Percentiles rank a stretch among this genome's conserved stretches.
Evolutionary conservation across 2,797 vertebrate species (phyloP).

Genomic region (Chiloscyllium punctatum): DNA sequence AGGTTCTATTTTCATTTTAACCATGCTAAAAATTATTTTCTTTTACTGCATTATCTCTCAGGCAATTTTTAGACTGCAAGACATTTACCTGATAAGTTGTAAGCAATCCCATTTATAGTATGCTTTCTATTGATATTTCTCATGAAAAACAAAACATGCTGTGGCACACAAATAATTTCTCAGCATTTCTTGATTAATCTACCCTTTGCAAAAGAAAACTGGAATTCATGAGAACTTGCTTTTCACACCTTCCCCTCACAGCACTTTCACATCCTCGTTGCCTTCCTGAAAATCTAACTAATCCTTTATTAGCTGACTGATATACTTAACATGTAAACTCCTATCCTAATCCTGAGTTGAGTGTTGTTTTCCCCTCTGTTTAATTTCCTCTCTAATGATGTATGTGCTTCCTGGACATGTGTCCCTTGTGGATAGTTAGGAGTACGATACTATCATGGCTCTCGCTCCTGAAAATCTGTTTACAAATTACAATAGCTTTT

Average conservation of each 20-base stretch:
- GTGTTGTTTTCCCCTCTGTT: not conserved
- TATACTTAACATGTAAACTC: not conserved
- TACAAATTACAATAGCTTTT: slow-evolving; percentile 1
- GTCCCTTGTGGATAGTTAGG: slow-evolving; percentile 4
- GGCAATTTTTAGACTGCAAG: not conserved
- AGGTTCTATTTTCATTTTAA: not conserved
- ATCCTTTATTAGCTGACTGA: not conserved
- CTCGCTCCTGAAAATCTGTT: not conserved
- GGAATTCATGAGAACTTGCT: not conserved
- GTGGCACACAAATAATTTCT: not conserved
- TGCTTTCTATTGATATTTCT: not conserved
- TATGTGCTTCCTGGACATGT: not conserved
- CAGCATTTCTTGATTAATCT: not conserved
- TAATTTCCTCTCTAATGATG: slow-evolving; percentile 24
- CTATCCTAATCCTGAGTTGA: not conserved
- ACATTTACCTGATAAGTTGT: not conserved
- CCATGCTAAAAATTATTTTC: not conserved
- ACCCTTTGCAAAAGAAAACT: not conserved
- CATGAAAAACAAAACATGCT: not conserved
- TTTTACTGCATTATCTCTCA: not conserved
- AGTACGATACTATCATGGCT: not conserved
- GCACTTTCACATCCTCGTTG: not conserved
- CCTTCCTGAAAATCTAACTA: not conserved
- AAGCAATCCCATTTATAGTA: not conserved
- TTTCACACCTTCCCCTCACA: not conserved